Evolutionary conservation across 2,797 vertebrate species (phyloP), one percentile per base, ranked within the genome.

Genomic region (Rhabdomys pumilio): DNA sequence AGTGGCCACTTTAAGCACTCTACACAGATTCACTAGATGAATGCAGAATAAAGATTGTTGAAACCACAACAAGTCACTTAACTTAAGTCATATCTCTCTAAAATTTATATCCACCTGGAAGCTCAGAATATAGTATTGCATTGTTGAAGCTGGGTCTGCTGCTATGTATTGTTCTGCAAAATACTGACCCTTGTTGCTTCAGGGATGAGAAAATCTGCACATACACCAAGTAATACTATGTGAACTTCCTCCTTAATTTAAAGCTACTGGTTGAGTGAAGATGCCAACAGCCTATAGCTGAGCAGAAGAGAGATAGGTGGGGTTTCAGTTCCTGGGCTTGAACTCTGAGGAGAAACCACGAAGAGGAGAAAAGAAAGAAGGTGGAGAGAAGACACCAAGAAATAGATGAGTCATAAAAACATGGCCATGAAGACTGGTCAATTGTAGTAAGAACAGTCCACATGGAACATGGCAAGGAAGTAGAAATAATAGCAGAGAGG

Each of bases 1-100:
- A 4, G 44, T 50, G 22, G n/a, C 20, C 22, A n/a, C 38, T 83
- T 90, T 31, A 89, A 72, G 22, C n/a, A 50, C 10, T 69, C 26
- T 47, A 29, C 7, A 65, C 47, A 55, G 31, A 65, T 63, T 77
- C 26, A 65, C 29, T 67, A 65, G 24, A 55, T 67, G 1, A 13
- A 87, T 85, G 14, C 67, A 84, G 6, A 44, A 77, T 20, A 50
- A 57, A 94, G 22, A 69, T 19, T 61, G n/a, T 50, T 59, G 10
- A 91, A 93, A 89, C 53, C 55, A 93, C 38, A 73, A 84, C 57
- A 88, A 89, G 47, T 55, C 65, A 44, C 31, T 83, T 83, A 61
- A 47, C 29, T 67, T 73, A 61, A 81, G 59, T 1, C 59, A 7
- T 53, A 44, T 22, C 86, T 72, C 38, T 31, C 15, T 9, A 82